Evolutionary conservation across 1,140 invertebrate genomes (phyloP), one percentile per base, ranked within the genome.

Genomic region (Neomicropteryx cornuta): DNA sequence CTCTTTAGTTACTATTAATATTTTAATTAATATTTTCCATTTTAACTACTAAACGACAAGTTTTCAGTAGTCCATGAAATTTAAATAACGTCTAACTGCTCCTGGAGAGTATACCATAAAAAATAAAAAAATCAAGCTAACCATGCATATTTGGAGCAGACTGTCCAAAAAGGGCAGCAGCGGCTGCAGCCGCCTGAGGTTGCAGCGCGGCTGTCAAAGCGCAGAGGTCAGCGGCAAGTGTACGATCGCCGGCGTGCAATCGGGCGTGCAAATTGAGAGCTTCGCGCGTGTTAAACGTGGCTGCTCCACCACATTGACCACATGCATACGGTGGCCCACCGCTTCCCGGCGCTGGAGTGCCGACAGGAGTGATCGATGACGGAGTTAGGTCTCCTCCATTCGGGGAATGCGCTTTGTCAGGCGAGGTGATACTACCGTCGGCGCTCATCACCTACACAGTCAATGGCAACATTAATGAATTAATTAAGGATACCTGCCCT

Each of bases 191-290:
- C 3, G 61, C 49, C 38, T 76, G 74, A 36, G 78, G 77, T 56
- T 81, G 76, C 51, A 84, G 68, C 31, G 81, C 78, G 31, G 81
- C 80, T 20, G 81, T 83, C 44, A 84, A 67, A 33, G 82, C 83
- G 66, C 87, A 90, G 50, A 87, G 70, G 62, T 88, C 84, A 43
- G 85, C 89, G 36, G 87, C 82, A 50, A 84, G 79, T 33, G 84
- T 86, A 49, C 84, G 76, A 56, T 87, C 81, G 37, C 83, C 86
- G 41, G 80, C 79, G 64, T 90, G 87, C 53, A 86, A 67, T 50
- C 82, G 74, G 55, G 84, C 73, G 62, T 90, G 85, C 41, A 85
- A 65, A 38, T 81, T 79, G 34, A 87, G 63, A 37, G 81, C 81
- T 68, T 84, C 83, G 52, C 77, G 72, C 52, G 72, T 80, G 39